Conservation (phyloP, 2,113 vertebrate genomes). For the Channa argus region DNA sequence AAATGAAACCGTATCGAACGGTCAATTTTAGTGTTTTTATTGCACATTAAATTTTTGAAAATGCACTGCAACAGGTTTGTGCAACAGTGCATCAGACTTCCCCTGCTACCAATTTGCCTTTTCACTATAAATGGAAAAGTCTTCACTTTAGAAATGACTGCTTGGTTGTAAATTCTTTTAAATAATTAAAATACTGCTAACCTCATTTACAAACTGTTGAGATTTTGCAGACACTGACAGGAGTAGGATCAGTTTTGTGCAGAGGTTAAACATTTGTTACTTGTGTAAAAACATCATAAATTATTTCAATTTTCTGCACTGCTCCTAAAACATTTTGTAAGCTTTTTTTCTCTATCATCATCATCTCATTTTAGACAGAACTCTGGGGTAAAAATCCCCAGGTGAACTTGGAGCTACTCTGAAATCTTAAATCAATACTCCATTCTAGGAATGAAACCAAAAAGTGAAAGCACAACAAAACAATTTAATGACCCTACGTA, state of each 20-base stretch:
- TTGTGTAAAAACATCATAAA: not conserved
- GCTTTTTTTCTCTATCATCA: slow-evolving; percentile 3
- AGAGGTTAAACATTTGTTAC: not conserved
- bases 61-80: not conserved
- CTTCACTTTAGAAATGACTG: no score
- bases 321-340: slow-evolving; percentile 4
- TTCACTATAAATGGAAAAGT: not conserved
- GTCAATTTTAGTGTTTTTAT: not conserved
- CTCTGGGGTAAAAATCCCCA: slow-evolving; percentile 7
- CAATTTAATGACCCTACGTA: slow-evolving; percentile 24
- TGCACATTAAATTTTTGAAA: not conserved
- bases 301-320: slow-evolving; percentile 10
- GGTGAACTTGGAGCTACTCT: slow-evolving; percentile 10
- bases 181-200: no score
- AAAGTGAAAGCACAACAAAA: slow-evolving; percentile 36
- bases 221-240: not conserved
- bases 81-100: not conserved
- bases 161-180: no score
- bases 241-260: not conserved
- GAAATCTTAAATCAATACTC: slow-evolving; percentile 53
- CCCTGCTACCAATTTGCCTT: not conserved
- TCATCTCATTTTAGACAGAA: slow-evolving; percentile 34
- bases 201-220: no score
- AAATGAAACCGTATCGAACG: not conserved
- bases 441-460: slow-evolving; percentile 39